These are phyloP conservation scores for Hetaerina americana DNA, from an alignment of 1,140 invertebrate genomes.

Conservation along the genomic window DNA sequence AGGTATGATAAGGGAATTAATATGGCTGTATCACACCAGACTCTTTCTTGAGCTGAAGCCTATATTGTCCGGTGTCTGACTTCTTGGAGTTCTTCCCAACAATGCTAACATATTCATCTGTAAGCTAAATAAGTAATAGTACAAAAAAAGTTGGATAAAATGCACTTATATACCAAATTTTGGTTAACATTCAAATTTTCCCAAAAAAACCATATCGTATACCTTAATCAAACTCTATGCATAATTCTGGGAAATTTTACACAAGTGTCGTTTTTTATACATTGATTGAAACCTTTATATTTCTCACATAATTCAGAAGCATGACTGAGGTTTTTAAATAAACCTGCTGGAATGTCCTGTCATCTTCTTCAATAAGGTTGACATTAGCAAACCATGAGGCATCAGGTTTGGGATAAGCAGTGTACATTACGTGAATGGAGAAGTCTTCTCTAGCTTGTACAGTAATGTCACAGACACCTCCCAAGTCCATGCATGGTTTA, in stretches of 20 bases:
- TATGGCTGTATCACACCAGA: slow-evolving; percentile 88
- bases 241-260: too few species aligned
- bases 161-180: slow-evolving; percentile 1
- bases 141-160: slow-evolving; percentile 4
- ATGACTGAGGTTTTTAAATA: too few species aligned
- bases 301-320: too few species aligned
- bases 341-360: slow-evolving; percentile 61
- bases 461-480: slow-evolving; percentile 85
- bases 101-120: slow-evolving; percentile 74
- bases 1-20: too few species aligned
- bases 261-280: too few species aligned
- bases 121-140: slow-evolving; percentile 37
- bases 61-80: slow-evolving; percentile 81
- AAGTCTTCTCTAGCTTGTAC: slow-evolving; percentile 96
- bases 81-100: slow-evolving; percentile 86
- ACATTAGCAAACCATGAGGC: slow-evolving; percentile 86
- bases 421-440: slow-evolving; percentile 87
- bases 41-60: slow-evolving; percentile 84
- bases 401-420: slow-evolving; percentile 87
- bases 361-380: slow-evolving; percentile 60
- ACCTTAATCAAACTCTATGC: too few species aligned
- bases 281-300: too few species aligned
- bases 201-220: too few species aligned
- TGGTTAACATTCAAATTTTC: too few species aligned
- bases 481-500: slow-evolving; percentile 88